phyloP scores from a whole-genome alignment of 1,140 invertebrate species.

The Halesus radiatus region DNA sequence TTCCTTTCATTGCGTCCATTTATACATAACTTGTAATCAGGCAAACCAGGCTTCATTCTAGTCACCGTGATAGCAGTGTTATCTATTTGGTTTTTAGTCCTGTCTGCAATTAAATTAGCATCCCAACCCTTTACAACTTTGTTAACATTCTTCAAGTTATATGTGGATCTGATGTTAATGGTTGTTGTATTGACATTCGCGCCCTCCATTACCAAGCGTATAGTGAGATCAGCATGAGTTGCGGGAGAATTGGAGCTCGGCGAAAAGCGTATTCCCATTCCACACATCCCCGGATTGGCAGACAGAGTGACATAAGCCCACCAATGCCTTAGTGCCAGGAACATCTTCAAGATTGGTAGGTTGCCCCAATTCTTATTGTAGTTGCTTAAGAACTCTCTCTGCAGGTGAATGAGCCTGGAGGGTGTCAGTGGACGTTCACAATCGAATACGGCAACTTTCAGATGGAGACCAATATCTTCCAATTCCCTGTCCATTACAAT shows the following conservation, averaged over 20 bases:
- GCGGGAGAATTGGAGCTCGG: conserved; percentile 38
- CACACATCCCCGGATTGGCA: conserved; percentile 40
- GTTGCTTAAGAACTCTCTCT: conserved; percentile 34
- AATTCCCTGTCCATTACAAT: conserved; percentile 53
- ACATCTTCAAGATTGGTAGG: conserved; percentile 9
- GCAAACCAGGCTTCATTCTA: conserved; percentile 60
- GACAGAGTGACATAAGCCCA: conserved; percentile 31
- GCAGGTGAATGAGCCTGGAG: conserved; percentile 23
- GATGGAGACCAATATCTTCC: conserved; percentile 61
- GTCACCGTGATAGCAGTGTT: conserved; percentile 60
- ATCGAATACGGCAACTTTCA: conserved; percentile 58
- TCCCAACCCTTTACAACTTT: conserved; percentile 61
- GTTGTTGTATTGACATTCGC: too few species aligned
- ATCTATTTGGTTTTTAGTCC: conserved; percentile 10
- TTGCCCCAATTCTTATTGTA: conserved; percentile 37
- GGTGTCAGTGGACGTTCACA: conserved; percentile 59
- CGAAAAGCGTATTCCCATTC: conserved; percentile 32
- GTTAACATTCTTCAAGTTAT: conserved; percentile 57
- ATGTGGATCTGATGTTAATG: conserved; percentile 42
- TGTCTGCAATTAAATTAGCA: conserved; percentile 59
- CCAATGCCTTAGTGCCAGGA: conserved; percentile 36
- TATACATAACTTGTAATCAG: conserved; percentile 63
- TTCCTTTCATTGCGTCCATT: conserved; percentile 60
- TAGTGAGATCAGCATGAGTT: conserved; percentile 56
- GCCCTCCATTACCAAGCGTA: conserved; percentile 49